Percentiles rank a stretch among this genome's conserved stretches.
Evolutionary conservation across 2,113 vertebrate genomes (phyloP).

Genomic region (Cisticola juncidis): DNA sequence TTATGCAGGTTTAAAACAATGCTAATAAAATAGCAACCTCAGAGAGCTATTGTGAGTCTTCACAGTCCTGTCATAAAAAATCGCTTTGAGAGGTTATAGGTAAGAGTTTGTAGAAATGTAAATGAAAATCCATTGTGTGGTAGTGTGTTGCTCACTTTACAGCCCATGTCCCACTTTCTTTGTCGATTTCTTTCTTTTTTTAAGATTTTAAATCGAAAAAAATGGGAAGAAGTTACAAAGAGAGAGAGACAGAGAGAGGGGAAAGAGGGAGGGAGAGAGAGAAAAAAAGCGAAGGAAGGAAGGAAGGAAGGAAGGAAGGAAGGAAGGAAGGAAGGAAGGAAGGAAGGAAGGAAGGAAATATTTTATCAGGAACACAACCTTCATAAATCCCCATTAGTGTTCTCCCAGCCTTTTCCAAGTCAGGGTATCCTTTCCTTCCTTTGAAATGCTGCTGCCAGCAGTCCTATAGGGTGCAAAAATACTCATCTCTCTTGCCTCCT

Average conservation of each 20-base stretch:
- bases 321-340: too few species aligned
- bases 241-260: rapidly evolving
- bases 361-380: background rate
- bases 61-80: background rate
- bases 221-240: background rate
- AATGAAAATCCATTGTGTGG: background rate
- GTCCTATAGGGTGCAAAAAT: background rate
- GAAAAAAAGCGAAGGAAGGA: too few species aligned
- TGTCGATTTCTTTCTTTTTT: background rate
- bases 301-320: too few species aligned
- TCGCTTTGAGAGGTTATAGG: background rate
- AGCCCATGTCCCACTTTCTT: rapidly evolving
- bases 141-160: background rate
- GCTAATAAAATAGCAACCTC: background rate
- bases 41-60: background rate
- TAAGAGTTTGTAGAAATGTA: background rate
- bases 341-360: background rate
- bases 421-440: background rate
- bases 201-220: background rate
- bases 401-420: background rate
- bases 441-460: background rate
- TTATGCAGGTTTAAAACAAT: background rate
- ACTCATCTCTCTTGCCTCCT: background rate
- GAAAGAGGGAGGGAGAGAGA: rapidly evolving
- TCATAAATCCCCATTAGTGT: rapidly evolving